Conservation (phyloP, 1,140 invertebrate species). For the honey bee (Apis mellifera) region DNA sequence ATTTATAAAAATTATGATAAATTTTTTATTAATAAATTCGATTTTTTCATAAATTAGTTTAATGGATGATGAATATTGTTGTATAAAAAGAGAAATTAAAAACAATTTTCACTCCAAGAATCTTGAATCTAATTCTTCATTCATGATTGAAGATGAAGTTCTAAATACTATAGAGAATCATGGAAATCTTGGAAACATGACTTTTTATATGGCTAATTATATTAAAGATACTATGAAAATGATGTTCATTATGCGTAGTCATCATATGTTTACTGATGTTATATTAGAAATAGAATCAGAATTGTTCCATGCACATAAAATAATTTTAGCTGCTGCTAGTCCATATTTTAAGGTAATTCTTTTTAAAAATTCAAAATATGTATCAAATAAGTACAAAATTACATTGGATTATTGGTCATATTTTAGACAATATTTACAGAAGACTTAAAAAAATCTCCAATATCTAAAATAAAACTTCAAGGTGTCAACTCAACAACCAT, state of each 20-base stretch:
- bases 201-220: constrained; percentile 92
- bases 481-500: constrained; percentile 94
- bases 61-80: constrained; percentile 77
- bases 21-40: background rate
- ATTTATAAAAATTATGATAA: background rate
- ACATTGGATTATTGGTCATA: constrained; percentile 11
- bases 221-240: constrained; percentile 93
- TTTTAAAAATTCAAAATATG: background rate
- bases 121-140: constrained; percentile 53
- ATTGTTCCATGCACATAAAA: constrained; percentile 94
- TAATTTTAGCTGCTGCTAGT: constrained; percentile 95
- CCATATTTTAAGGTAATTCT: constrained; percentile 93
- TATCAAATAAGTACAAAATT: background rate
- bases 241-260: constrained; percentile 94
- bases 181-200: constrained; percentile 89
- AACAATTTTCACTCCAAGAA: constrained; percentile 52
- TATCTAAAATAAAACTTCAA: constrained; percentile 91
- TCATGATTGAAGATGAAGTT: constrained; percentile 63
- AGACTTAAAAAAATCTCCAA: constrained; percentile 92
- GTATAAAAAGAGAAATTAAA: constrained; percentile 65
- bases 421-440: constrained; percentile 95
- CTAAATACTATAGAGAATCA: constrained; percentile 75
- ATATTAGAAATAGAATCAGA: constrained; percentile 92
- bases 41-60: constrained; percentile 62
- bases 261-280: constrained; percentile 95